Base-by-base conservation (phyloP, 2,113 vertebrate species). In the Physeter macrocephalus region DNA sequence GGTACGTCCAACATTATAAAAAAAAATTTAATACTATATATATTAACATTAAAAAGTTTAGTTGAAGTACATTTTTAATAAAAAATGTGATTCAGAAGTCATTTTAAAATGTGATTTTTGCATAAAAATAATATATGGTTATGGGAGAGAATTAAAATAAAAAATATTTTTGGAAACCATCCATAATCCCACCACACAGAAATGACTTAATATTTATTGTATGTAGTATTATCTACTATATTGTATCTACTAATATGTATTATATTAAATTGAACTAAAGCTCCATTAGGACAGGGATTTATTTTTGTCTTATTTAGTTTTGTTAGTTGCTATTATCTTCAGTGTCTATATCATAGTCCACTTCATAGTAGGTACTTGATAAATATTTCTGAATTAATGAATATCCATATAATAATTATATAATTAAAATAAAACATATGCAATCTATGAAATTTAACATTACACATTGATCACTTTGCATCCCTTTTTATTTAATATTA, bases 81-180 rank as follows among this genome's bases (percentile, higher is more conserved):
- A 92, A 25, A 75, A 72, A 77, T 95, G 13, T 74, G 31, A 93
- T 62, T 67, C 46, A 95, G 92, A 94, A 93, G 57, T 87, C 13
- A 69, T 61, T 93, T 77, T 80, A 46, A 90, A 90, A 46, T 71
- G 5, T n/a, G 31, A 46, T 82, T 93, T 72, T 83, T 34, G 14
- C 46, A 39, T 75, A 81, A 92, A 80, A 75, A 31, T 85, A 36
- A 59, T 75, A 57, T 13, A 10, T 43, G 12, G 8, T 77, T 71
- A 74, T 81, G 43, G 18, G 27, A 92, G 20, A 93, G 9, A 86
- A 66, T 41, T 64, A 31, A 75, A 71, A 84, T 75, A n/a, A 72
- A 77, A 78, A 80, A 54, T 85, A 82, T 14, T 81, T 94, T 93
- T 67, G 34, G 36, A 93, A 82, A 64, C 4, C 8, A 34, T 29